These are phyloP conservation scores for Drosophila aff. DNA, from an alignment of 1,140 invertebrate genomes.

Conservation along the genomic window DNA sequence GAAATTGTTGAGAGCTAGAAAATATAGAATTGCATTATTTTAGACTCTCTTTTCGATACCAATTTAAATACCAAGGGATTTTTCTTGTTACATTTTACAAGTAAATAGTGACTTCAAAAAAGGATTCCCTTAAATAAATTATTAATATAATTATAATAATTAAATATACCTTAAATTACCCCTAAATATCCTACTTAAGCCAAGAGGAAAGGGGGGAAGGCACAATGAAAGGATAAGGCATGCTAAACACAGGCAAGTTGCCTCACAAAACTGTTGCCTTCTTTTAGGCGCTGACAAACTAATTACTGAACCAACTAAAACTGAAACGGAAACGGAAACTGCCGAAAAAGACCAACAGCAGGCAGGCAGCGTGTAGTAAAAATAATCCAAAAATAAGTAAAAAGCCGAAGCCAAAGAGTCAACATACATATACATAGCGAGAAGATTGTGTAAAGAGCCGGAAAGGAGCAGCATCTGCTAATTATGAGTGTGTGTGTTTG, in stretches of 20 bases:
- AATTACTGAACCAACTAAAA: conserved; percentile 70
- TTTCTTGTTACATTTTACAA: background rate
- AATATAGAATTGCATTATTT: background rate
- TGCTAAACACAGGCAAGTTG: too few relatives aligned
- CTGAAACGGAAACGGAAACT: conserved; percentile 40
- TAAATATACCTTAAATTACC: background rate
- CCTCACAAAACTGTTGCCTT: conserved; percentile 45
- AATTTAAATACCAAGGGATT: background rate
- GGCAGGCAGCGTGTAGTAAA: conserved; percentile 1
- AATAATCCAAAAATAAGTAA: conserved; percentile 27
- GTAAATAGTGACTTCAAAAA: background rate
- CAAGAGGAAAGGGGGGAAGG: background rate
- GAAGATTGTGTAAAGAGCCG: conserved; percentile 10
- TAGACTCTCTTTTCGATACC: background rate
- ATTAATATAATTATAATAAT: background rate
- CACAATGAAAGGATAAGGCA: background rate
- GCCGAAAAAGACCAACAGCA: conserved; percentile 49
- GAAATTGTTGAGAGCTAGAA: background rate
- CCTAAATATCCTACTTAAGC: background rate
- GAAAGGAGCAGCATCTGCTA: conserved; percentile 44
- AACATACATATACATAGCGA: conserved; percentile 21
- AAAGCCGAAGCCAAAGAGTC: conserved; percentile 41
- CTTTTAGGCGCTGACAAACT: conserved; percentile 66
- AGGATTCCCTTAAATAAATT: background rate
- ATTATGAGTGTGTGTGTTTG: conserved; percentile 55